These are phyloP conservation scores for Nymphicus hollandicus DNA, from an alignment of 2,113 vertebrate genomes.

Conservation along the genomic window DNA sequence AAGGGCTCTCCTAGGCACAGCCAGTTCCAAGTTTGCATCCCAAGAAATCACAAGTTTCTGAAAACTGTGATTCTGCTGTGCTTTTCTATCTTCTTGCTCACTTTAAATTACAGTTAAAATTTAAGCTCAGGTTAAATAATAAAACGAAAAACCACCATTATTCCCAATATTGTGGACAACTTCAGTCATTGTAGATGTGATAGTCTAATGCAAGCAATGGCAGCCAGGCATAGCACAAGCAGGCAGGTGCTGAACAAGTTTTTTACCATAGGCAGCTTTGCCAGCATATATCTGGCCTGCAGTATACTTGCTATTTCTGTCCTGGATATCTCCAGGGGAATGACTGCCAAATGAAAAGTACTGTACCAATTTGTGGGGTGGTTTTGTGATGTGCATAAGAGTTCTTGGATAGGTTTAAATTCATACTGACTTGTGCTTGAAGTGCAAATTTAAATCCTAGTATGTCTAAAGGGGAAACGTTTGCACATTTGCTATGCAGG, in stretches of 20 bases:
- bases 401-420: conserved; percentile 50
- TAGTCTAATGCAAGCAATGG: not conserved
- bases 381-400: conserved; percentile 45
- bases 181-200: not conserved
- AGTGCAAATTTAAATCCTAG: conserved; percentile 30
- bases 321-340: conserved; percentile 38
- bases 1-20: not conserved
- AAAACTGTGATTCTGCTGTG: not conserved
- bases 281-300: conserved; percentile 38
- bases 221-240: not conserved
- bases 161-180: not conserved
- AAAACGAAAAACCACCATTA: not conserved
- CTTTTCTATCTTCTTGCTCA: not conserved
- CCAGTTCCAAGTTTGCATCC: not conserved
- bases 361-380: conserved; percentile 12
- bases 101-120: not conserved
- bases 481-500: not conserved
- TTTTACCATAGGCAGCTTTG: not conserved
- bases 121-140: not conserved
- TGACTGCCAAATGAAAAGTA: conserved; percentile 44
- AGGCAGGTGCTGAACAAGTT: conserved; percentile 43
- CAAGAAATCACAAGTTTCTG: not conserved
- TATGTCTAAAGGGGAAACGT: conserved; percentile 20
- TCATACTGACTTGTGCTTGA: conserved; percentile 39
- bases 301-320: conserved; percentile 50